Conservation (phyloP, 2,113 vertebrate species). For the Passerina amoena region DNA sequence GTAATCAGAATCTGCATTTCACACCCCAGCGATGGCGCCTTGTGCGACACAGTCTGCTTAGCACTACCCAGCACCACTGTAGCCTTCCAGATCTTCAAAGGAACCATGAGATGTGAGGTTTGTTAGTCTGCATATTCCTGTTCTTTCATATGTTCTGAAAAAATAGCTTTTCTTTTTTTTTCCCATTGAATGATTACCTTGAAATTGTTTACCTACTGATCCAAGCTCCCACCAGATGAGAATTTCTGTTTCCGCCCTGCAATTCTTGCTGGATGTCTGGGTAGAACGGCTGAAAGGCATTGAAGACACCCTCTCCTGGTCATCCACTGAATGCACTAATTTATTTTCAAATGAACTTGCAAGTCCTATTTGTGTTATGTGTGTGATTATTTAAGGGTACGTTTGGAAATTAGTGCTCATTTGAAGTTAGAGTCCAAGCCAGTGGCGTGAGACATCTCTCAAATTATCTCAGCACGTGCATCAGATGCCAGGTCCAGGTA, state of each 20-base stretch:
- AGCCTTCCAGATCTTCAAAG: not conserved
- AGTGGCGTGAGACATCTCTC: not conserved
- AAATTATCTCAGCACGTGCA: not conserved
- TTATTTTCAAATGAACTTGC: conserved; percentile 2
- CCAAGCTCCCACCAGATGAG: not conserved
- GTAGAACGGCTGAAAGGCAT: conserved; percentile 11
- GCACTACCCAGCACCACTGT: not conserved
- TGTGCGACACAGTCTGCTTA: not conserved
- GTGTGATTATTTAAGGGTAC: not conserved
- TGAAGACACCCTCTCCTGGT: conserved; percentile 42
- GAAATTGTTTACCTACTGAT: not conserved
- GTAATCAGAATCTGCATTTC: not conserved
- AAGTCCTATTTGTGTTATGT: not conserved
- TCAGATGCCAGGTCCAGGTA: not conserved
- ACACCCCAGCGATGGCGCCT: not conserved
- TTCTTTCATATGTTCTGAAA: not conserved
- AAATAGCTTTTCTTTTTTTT: not conserved
- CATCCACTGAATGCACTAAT: not conserved
- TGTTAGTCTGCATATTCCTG: not conserved
- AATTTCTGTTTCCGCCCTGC: not conserved
- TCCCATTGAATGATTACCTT: not conserved
- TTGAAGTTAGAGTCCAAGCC: not conserved
- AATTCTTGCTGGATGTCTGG: not conserved
- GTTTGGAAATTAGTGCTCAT: not conserved
- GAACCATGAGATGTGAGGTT: not conserved